Evolutionary conservation across 2,113 vertebrate species (phyloP).

Genomic region (Bungarus multicinctus): DNA sequence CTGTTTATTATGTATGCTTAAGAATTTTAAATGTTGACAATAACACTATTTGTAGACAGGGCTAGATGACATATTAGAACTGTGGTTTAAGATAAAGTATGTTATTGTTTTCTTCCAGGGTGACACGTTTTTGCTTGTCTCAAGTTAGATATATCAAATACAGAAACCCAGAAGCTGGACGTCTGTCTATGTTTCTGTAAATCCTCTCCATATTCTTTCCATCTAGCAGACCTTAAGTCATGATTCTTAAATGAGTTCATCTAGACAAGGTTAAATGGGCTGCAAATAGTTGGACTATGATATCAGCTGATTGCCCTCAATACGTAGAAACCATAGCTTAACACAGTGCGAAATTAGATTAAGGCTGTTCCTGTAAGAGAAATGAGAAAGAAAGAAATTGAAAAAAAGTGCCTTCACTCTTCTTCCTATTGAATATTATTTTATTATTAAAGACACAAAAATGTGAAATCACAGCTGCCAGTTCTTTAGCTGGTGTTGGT

Average conservation of each 20-base stretch:
- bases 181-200: background rate
- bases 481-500: background rate
- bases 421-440: background rate
- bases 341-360: background rate
- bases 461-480: background rate
- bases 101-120: background rate
- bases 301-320: background rate
- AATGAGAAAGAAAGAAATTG: background rate
- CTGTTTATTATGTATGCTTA: slow-evolving; percentile 14
- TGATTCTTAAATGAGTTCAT: background rate
- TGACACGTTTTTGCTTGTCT: background rate
- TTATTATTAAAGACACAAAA: background rate
- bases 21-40: slow-evolving; percentile 16
- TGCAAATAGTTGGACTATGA: background rate
- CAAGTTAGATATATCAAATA: background rate
- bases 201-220: background rate
- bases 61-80: background rate
- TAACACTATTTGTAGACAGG: background rate
- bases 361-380: background rate
- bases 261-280: background rate
- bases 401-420: background rate
- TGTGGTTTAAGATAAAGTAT: background rate
- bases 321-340: background rate
- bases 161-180: background rate
- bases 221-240: background rate